Evolutionary conservation across 1,140 invertebrate genomes (phyloP), one percentile per base, ranked within the genome.

Genomic region (Phenacoccus solenopsis): DNA sequence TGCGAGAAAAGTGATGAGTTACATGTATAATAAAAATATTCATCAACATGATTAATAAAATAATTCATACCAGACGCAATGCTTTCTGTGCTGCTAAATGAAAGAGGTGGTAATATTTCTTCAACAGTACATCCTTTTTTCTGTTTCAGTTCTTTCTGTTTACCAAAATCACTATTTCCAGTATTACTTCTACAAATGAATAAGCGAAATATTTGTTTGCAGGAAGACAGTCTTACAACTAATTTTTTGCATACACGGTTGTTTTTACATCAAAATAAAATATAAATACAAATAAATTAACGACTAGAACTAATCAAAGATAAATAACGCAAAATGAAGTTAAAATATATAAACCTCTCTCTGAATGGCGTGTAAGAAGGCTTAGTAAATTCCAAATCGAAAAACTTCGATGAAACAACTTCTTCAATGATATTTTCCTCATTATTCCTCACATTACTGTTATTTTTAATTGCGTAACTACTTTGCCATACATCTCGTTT

Each of bases 11-110:
- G n/a, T n/a, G n/a, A 38, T 38, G 32, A 9, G n/a, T n/a, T 38
- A 10, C 9, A 38, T 38, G 32, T 38, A 38, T n/a, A 38, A 38
- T 38, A 10, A 38, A 9, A 38, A 38, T 9, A 38, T 9, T 10
- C 32, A n/a, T 38, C 9, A 38, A 38, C n/a, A 38, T 9, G 32
- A 38, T 38, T n/a, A 38, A 38, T 10, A 9, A 10, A 38, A 38
- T 4, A n/a, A 16, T 49, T 49, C 59, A 16, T 64, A 64, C 59
- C 59, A 2, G 59, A 64, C 9, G 21, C 22, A 10, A 64, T 64
- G 25, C 59, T 64, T 64, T 64, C 59, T 64, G 59, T 64, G 21
- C 59, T 64, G 21, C 59, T 64, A 20, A 64, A 64, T 64, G 59
- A 64, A 16, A 27, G 12, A 24, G 59, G 22, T 4, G 59, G 59